phyloP scores from a whole-genome alignment of 2,888 invertebrate species.

The Xestia rhomboidea region DNA sequence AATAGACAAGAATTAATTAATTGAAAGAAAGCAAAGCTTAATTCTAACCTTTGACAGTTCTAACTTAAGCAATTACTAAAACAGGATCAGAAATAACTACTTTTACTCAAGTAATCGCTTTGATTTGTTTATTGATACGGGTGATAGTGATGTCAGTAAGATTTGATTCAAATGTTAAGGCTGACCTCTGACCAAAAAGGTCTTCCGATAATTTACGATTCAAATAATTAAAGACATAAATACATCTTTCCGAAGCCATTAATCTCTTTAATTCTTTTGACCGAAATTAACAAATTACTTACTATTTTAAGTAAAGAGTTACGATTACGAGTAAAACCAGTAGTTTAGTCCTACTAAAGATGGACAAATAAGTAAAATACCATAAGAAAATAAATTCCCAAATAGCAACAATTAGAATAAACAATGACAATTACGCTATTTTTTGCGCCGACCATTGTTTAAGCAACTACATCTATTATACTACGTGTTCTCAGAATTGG shows the following conservation, averaged over 20 bases:
- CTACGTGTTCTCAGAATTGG: constrained; percentile 69
- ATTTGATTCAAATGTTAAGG: not conserved
- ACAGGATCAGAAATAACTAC: too few relatives aligned
- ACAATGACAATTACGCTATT: constrained; percentile 61
- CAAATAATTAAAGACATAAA: constrained; percentile 9
- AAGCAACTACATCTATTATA: constrained; percentile 50
- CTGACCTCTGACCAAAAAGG: constrained; percentile 7
- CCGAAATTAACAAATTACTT: constrained; percentile 5
- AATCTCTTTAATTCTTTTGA: constrained; percentile 17
- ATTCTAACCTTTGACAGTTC: too few relatives aligned
- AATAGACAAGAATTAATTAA: too few relatives aligned
- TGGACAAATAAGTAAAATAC: constrained; percentile 30
- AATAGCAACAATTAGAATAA: constrained; percentile 48
- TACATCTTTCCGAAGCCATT: not conserved
- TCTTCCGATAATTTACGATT: constrained; percentile 2
- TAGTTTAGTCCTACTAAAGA: constrained; percentile 11
- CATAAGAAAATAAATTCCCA: constrained; percentile 44
- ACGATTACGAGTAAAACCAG: constrained; percentile 24
- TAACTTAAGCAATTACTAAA: too few relatives aligned
- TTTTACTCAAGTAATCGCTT: too few relatives aligned
- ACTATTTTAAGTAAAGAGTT: constrained; percentile 2
- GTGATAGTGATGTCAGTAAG: not conserved
- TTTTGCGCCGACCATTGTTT: constrained; percentile 57
- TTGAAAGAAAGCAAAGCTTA: too few relatives aligned
- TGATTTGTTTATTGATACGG: too few relatives aligned